Evolutionary conservation across 2,888 invertebrate genomes (phyloP), one percentile per base, ranked within the genome.

Genomic region (Phrixothrix hirtus): DNA sequence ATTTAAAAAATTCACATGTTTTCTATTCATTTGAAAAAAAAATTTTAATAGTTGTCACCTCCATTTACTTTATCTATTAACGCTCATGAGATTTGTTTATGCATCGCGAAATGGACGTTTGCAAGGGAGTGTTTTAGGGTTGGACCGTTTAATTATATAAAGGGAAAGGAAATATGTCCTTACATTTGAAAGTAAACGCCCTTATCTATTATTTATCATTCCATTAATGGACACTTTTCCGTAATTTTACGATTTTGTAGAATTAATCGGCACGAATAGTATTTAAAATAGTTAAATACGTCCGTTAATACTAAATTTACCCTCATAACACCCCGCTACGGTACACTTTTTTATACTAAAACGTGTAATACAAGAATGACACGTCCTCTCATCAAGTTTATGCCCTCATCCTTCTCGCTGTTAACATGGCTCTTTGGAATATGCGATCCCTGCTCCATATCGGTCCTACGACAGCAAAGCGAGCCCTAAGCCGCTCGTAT

Each of bases 101-200:
- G 64, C 64, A 66, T 62, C 57, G 55, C 64, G 64, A 58, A 66
- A 66, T 62, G 57, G 65, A 61, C 65, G 65, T 66, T 66, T 68
- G 60, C 53, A 43, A 55, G 59, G 61, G 63, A 55, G 58, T 58
- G 58, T 60, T 58, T 54, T 35, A 60, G 65, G 67, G 66, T 63
- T 61, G 68, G 65, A 62, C 62, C 67, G 68, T 72, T 70, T 71
- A 72, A 71, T 72, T 71, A 70, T 66, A 54, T 48, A 47, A 53
- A 50, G 55, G 57, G 59, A 39, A 45, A 45, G 57, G 50, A 50
- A 55, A 58, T 56, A 55, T 54, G 57, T 60, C 59, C 51, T 60
- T 44, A 38, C 47, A 30, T 50, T 46, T 43, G 43, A 42, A 38
- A 50, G 37, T 47, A 38, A 51, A 55, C 55, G 30, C 31, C 37